Base-by-base conservation (phyloP, 2,797 vertebrate species). In the Parotocinclus haroldoi region DNA sequence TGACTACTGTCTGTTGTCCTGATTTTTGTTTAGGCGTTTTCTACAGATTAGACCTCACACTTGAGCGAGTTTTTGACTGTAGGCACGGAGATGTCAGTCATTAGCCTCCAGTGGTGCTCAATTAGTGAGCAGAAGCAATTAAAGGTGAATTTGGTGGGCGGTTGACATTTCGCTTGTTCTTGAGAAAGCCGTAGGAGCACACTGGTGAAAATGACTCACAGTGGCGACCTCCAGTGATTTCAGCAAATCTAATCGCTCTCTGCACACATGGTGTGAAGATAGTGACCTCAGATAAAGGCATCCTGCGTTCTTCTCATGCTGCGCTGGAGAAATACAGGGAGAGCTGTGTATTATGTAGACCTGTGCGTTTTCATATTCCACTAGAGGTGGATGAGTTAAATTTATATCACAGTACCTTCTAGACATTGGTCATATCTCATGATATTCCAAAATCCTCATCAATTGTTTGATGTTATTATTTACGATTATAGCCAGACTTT, bases 161-260 rank as follows among this genome's bases (percentile, higher is more conserved):
- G 64, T 60, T 75, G 73, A 75, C 73, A 75, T 75, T 71, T 75
- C 69, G 48, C 44, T 60, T 55, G 18, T 68, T 57, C 59, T 71
- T 45, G 9, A 60, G 64, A 42, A 53, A 66, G 56, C 50, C 9
- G 18, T 39, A 68, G 38, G 39, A 58, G 54, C 12, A 48, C 53
- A 9, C 8, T 56, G 39, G 55, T 64, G 65, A 61, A 64, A 66
- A 66, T 58, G 67, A 63, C 60, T 58, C 45, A 58, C 60, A 18
- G 38, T 18, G 16, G 54, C 59, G 51, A 66, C 52, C 69, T 62
- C 39, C 38, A 27, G 56, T 52, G 60, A 60, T 71, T 67, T n/a
- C 42, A 64, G 45, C 49, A 55, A 19, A 50, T 71, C 64, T 71
- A 68, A 75, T 64, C 59, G 58, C 60, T 60, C 50, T 63, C 14